A percentile compares a stretch with the other conserved stretches of the same genome.
phyloP scores from a whole-genome alignment of 1,140 invertebrate species.

The Pogonomyrmex barbatus region DNA sequence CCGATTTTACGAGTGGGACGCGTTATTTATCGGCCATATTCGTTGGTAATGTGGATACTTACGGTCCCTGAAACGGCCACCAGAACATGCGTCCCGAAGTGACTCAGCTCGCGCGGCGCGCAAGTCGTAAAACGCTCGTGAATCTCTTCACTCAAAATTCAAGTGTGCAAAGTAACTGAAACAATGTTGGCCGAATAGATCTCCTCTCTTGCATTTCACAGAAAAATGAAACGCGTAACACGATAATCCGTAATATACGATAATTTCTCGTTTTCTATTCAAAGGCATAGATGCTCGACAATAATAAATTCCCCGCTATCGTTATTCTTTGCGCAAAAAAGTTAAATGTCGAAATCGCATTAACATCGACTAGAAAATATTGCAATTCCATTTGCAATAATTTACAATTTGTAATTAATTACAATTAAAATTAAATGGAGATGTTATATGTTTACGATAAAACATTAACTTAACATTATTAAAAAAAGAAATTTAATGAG shows the following conservation, averaged over 20 bases:
- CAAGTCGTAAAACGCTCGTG: slow-evolving; percentile 61
- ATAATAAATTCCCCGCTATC: background rate
- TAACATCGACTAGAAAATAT: no score
- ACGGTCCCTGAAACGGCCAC: slow-evolving; percentile 55
- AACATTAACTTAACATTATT: background rate
- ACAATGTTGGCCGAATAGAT: background rate
- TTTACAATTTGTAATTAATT: no score
- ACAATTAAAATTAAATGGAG: background rate
- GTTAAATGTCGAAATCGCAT: no score
- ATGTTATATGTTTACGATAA: background rate
- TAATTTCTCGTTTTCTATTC: background rate
- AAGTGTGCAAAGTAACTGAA: slow-evolving; percentile 29
- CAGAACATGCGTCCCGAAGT: slow-evolving; percentile 49
- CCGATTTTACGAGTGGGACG: slow-evolving; percentile 67
- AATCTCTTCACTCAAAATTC: slow-evolving; percentile 64
- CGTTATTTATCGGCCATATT: slow-evolving; percentile 71
- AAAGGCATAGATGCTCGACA: background rate
- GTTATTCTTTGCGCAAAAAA: no score
- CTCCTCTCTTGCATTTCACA: background rate
- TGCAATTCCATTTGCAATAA: no score
- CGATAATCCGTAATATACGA: background rate
- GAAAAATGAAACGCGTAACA: background rate
- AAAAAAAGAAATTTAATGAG: background rate
- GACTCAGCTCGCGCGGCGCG: slow-evolving; percentile 53
- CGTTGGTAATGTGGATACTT: slow-evolving; percentile 65